phyloP scores from a whole-genome alignment of 2,888 invertebrate species.

The Sesia bembeciformis region DNA sequence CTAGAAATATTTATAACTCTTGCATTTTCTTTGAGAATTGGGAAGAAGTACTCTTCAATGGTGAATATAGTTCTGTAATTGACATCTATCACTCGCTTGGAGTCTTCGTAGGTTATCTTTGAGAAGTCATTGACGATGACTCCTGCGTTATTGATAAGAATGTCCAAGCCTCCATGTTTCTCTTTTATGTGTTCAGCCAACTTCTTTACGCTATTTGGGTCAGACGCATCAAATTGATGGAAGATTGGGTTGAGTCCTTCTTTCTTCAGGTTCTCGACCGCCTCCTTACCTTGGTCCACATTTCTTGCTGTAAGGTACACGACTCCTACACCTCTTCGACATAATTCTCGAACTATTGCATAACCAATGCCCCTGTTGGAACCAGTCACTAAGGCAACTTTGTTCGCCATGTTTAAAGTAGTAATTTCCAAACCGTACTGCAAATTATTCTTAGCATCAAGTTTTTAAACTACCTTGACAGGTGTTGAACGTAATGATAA shows the following conservation, averaged over 20 bases:
- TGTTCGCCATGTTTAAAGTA: slow-evolving; percentile 4
- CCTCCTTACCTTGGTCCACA: slow-evolving; percentile 5
- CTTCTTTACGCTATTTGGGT: slow-evolving; percentile 5
- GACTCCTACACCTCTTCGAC: slow-evolving; percentile 4
- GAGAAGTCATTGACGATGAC: slow-evolving; percentile 1
- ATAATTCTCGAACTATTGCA: slow-evolving; percentile 8
- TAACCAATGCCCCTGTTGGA: slow-evolving; percentile 10
- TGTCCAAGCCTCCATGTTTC: slow-evolving; percentile 9
- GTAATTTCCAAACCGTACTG: too few species aligned
- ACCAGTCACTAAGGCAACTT: slow-evolving; percentile 9
- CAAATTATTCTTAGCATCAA: too few species aligned
- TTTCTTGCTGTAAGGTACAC: slow-evolving; percentile 8
- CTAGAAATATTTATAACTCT: slow-evolving; percentile 23
- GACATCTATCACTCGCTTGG: slow-evolving; percentile 4
- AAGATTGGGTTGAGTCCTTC: slow-evolving; percentile 7
- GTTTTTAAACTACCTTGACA: too few species aligned
- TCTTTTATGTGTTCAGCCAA: slow-evolving; percentile 5
- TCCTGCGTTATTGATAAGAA: slow-evolving; percentile 9
- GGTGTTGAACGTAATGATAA: too few species aligned
- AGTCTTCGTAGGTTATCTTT: slow-evolving; percentile 8
- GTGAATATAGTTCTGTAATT: slow-evolving; percentile 7
- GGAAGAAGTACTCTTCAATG: slow-evolving; percentile 10
- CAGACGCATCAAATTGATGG: slow-evolving; percentile 7
- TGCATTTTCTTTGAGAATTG: slow-evolving; percentile 18
- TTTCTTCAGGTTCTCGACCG: slow-evolving; percentile 5